These are phyloP conservation scores for Phalacrocorax carbo DNA, from an alignment of 2,113 vertebrate genomes.

Conservation along the genomic window DNA sequence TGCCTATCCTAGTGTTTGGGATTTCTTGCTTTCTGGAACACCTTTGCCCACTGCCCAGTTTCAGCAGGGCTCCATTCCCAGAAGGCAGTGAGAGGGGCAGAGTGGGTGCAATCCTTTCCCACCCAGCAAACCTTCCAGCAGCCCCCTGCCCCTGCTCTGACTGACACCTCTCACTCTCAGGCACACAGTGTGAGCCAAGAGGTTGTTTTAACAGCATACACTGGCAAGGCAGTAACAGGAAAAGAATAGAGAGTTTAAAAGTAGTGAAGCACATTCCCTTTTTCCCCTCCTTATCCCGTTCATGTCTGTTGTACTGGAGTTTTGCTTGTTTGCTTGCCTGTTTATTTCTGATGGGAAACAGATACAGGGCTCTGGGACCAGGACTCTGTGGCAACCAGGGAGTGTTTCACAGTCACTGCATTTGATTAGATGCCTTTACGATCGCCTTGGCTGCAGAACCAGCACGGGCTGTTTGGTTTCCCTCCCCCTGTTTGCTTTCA, in stretches of 20 bases:
- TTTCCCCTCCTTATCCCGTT: not conserved
- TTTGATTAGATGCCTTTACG: not conserved
- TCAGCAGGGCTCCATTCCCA: not conserved
- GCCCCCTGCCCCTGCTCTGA: not conserved
- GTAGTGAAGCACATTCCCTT: accelerated
- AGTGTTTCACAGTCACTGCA: not conserved
- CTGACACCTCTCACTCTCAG: not conserved
- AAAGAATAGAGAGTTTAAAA: not conserved
- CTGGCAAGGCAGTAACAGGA: not conserved
- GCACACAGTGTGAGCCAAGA: not conserved
- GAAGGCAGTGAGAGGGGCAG: not conserved
- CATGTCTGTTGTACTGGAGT: not conserved
- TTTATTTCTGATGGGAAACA: not conserved
- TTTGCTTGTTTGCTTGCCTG: not conserved
- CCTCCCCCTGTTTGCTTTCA: not conserved
- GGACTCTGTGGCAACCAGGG: not conserved
- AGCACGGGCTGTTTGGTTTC: not conserved
- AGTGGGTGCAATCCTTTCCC: not conserved
- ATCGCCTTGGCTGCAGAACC: not conserved
- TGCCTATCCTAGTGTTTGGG: not conserved
- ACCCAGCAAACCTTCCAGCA: not conserved
- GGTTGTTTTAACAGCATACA: not conserved
- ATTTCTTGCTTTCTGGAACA: not conserved
- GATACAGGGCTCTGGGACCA: not conserved
- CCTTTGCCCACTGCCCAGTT: not conserved